Conservation (phyloP, 2,797 vertebrate genomes). For the Leptodactylus fallax region DNA sequence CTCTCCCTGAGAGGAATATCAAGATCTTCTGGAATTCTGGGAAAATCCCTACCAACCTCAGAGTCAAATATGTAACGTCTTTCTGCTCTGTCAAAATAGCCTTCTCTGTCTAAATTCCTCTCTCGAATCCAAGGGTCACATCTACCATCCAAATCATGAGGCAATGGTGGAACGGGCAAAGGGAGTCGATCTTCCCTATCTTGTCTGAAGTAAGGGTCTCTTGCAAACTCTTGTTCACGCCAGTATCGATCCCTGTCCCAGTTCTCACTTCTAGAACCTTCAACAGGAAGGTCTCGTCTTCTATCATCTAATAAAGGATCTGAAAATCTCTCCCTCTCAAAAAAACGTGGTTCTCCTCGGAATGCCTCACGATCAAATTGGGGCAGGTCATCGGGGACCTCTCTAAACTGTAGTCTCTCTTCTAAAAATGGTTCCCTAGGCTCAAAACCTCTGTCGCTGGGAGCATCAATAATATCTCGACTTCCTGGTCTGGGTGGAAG, state of each 20-base stretch:
- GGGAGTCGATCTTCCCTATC: slow-evolving; percentile 84
- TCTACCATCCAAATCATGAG: slow-evolving; percentile 73
- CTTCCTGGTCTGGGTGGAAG: slow-evolving; percentile 71
- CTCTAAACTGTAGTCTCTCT: slow-evolving; percentile 64
- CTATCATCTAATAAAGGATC: slow-evolving; percentile 80
- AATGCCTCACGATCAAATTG: slow-evolving; percentile 74
- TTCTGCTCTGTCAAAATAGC: slow-evolving; percentile 78
- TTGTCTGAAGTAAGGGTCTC: slow-evolving; percentile 82
- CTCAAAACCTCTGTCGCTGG: slow-evolving; percentile 71
- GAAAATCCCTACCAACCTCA: slow-evolving; percentile 78
- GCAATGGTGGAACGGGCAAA: slow-evolving; percentile 76
- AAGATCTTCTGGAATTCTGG: slow-evolving; percentile 81
- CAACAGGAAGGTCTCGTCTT: slow-evolving; percentile 74
- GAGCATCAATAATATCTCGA: slow-evolving; percentile 55
- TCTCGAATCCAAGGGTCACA: slow-evolving; percentile 73
- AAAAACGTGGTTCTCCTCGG: slow-evolving; percentile 74
- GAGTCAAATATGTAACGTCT: slow-evolving; percentile 80
- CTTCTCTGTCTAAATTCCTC: slow-evolving; percentile 74
- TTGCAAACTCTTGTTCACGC: slow-evolving; percentile 85
- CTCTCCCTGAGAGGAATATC: slow-evolving; percentile 79
- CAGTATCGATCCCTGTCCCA: slow-evolving; percentile 84
- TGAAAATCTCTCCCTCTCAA: slow-evolving; percentile 81
- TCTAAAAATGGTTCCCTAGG: slow-evolving; percentile 3
- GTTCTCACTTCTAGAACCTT: slow-evolving; percentile 77
- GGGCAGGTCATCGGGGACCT: slow-evolving; percentile 71